Conservation (phyloP, 64 coral and sea anemone genomes). For the Hydrozoanthus tunicans region DNA sequence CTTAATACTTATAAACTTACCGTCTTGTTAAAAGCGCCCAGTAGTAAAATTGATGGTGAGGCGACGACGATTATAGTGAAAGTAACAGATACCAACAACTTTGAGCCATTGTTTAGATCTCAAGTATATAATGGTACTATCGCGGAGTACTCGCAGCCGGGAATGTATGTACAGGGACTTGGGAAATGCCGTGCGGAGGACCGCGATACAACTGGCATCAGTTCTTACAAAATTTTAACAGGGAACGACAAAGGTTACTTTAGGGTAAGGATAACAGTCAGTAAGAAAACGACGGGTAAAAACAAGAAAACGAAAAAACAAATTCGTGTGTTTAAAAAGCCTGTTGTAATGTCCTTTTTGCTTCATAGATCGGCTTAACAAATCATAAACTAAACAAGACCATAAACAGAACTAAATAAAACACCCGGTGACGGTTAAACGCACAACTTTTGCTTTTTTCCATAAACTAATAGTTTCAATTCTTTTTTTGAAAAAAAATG, state of each 20-base stretch:
- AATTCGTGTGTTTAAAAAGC: too few relatives aligned
- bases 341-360: too few relatives aligned
- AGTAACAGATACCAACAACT: slow-evolving; percentile 70
- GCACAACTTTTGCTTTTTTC: too few relatives aligned
- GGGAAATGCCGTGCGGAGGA: slow-evolving; percentile 77
- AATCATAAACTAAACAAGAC: too few relatives aligned
- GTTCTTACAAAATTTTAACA: slow-evolving; percentile 68
- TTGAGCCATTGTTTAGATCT: slow-evolving; percentile 65
- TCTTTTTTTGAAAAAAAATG: too few relatives aligned
- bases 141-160: slow-evolving; percentile 57
- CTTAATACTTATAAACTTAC: slow-evolving; percentile 65
- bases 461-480: too few relatives aligned
- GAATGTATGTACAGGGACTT: slow-evolving; percentile 64
- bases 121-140: slow-evolving; percentile 71
- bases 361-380: too few relatives aligned
- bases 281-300: too few relatives aligned
- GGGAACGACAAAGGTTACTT: slow-evolving; percentile 88
- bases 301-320: too few relatives aligned
- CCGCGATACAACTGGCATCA: slow-evolving; percentile 57
- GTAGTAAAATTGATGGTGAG: slow-evolving; percentile 22
- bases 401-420: too few relatives aligned
- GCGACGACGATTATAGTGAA: slow-evolving; percentile 64
- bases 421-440: too few relatives aligned
- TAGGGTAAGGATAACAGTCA: background rate
- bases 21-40: slow-evolving; percentile 43